Conservation (phyloP, 2,888 invertebrate genomes). For the Norana najaformis region DNA sequence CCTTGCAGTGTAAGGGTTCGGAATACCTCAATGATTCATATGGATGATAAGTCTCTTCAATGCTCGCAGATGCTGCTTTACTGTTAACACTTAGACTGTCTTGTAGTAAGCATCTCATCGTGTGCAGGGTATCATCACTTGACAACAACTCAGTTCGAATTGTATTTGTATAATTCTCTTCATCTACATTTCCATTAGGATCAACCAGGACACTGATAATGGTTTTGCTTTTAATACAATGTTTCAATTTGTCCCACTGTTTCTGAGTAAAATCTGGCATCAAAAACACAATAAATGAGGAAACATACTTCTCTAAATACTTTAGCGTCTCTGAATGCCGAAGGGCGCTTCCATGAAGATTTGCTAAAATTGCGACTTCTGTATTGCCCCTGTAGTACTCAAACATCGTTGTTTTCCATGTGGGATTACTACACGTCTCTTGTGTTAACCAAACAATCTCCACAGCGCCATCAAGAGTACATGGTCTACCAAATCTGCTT, state of each 20-base stretch:
- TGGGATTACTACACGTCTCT: not conserved
- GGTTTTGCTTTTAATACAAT: not conserved
- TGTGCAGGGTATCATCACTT: not conserved
- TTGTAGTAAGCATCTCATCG: not conserved
- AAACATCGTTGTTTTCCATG: not conserved
- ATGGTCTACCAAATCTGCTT: not conserved
- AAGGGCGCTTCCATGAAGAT: not conserved
- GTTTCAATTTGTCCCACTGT: not conserved
- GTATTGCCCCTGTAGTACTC: not conserved
- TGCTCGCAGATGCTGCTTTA: not conserved
- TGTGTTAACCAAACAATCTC: slow-evolving; percentile 18
- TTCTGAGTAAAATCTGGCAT: not conserved
- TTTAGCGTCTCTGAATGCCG: not conserved
- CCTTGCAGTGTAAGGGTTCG: not conserved
- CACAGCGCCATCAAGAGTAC: not conserved
- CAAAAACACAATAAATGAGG: not conserved
- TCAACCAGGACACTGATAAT: not conserved
- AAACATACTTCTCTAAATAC: not conserved
- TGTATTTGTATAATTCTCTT: not conserved
- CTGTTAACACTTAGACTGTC: not conserved
- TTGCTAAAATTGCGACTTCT: not conserved
- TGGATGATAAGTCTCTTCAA: not conserved
- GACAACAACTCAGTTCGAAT: not conserved
- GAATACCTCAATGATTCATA: not conserved
- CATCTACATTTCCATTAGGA: not conserved